phyloP scores from a whole-genome alignment of 2,888 invertebrate species.

The Tenthredo mesomela region DNA sequence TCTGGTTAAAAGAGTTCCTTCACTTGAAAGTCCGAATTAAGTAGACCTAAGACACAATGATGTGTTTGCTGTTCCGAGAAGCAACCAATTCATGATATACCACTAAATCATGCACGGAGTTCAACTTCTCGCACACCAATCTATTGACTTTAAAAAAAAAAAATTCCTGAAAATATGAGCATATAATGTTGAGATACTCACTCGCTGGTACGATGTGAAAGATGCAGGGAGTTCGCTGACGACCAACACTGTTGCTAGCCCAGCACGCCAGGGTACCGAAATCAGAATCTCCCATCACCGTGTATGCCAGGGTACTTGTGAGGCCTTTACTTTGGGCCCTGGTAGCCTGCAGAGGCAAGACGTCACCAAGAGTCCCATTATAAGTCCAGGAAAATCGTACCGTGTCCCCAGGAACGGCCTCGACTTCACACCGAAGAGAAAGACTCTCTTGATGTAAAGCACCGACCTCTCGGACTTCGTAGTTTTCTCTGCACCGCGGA shows the following conservation, averaged over 20 bases:
- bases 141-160: neutral
- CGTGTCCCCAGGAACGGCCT: slow-evolving; percentile 87
- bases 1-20: neutral
- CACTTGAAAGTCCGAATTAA: neutral
- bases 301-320: slow-evolving; percentile 81
- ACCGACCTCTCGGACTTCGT: slow-evolving; percentile 85
- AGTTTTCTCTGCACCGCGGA: slow-evolving; percentile 88
- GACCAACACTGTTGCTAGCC: slow-evolving; percentile 91
- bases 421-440: slow-evolving; percentile 89
- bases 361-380: slow-evolving; percentile 87
- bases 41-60: neutral
- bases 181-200: slow-evolving; percentile 77
- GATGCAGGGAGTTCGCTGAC: slow-evolving; percentile 89
- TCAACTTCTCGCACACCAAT: neutral
- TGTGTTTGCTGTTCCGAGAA: no score
- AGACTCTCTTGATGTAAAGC: slow-evolving; percentile 87
- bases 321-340: slow-evolving; percentile 80
- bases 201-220: slow-evolving; percentile 91
- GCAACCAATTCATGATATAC: no score
- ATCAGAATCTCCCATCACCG: slow-evolving; percentile 81
- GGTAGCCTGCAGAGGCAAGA: slow-evolving; percentile 85
- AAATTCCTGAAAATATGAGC: neutral
- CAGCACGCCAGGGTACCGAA: slow-evolving; percentile 93
- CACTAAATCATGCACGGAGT: neutral
- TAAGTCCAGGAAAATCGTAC: slow-evolving; percentile 92